A percentile compares a stretch with the other conserved stretches of the same genome.
Conservation (phyloP, 2,888 invertebrate genomes). For the Microctonus brassicae region DNA sequence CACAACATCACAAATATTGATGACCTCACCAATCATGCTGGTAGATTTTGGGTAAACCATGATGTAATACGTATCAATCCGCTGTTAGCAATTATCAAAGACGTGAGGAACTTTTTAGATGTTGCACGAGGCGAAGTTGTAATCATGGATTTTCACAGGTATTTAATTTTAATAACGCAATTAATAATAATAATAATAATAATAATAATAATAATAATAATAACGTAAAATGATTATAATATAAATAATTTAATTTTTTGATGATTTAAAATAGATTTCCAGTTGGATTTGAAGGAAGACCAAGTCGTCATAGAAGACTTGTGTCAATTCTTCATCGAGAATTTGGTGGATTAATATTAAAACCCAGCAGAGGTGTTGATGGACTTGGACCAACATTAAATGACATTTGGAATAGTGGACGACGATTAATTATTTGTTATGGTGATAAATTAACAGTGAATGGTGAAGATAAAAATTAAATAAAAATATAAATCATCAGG, state of each 20-base stretch:
- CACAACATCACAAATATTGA: constrained; percentile 43
- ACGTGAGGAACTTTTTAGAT: constrained; percentile 79
- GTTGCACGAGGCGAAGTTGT: constrained; percentile 79
- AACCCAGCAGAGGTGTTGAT: constrained; percentile 64
- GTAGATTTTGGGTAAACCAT: constrained; percentile 82
- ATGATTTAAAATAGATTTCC: constrained; percentile 74
- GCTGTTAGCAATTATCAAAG: constrained; percentile 76
- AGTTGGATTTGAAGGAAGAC: constrained; percentile 73
- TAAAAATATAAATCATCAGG: neutral
- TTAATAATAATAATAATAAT: neutral
- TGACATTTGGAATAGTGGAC: constrained; percentile 73
- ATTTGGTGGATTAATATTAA: constrained; percentile 73
- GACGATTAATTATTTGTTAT: constrained; percentile 75
- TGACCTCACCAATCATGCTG: constrained; percentile 49
- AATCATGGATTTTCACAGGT: constrained; percentile 83
- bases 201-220: neutral
- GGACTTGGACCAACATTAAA: constrained; percentile 73
- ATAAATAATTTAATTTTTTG: too few species aligned
- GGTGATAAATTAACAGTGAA: constrained; percentile 71
- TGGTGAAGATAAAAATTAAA: constrained; percentile 55
- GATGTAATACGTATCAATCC: constrained; percentile 80
- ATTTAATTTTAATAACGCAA: neutral
- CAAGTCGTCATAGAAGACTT: constrained; percentile 72
- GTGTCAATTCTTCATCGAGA: constrained; percentile 73
- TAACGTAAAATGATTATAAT: too few species aligned